Conservation (phyloP, 2,888 invertebrate species). For the Apeira syringaria region DNA sequence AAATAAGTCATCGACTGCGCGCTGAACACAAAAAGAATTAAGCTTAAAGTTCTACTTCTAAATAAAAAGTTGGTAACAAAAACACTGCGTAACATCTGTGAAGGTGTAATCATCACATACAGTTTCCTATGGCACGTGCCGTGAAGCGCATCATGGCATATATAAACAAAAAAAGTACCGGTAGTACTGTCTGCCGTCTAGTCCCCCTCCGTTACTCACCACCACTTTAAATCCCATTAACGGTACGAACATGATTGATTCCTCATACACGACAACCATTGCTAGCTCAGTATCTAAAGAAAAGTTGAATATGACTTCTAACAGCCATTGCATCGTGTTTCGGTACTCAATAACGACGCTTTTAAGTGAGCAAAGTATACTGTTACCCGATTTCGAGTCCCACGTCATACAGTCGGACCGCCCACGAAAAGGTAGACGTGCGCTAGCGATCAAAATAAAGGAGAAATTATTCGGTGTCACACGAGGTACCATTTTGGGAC, state of each 20-base stretch:
- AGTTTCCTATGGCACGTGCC: conserved; percentile 63
- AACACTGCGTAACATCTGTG: conserved; percentile 57
- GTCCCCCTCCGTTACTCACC: conserved; percentile 51
- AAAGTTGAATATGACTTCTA: conserved; percentile 28
- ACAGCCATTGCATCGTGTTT: conserved; percentile 57
- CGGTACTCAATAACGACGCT: conserved; percentile 32
- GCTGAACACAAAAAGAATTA: conserved; percentile 18
- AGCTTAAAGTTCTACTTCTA: conserved; percentile 18
- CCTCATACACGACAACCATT: conserved; percentile 42
- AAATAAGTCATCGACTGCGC: conserved; percentile 24
- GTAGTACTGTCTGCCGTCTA: conserved; percentile 35
- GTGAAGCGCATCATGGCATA: conserved; percentile 44
- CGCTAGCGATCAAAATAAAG: conserved; percentile 52
- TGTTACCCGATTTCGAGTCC: conserved; percentile 65
- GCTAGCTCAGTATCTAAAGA: conserved; percentile 26
- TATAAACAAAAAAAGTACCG: conserved; percentile 58
- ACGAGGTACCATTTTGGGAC: conserved; percentile 49
- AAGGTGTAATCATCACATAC: conserved; percentile 55
- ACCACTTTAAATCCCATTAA: conserved; percentile 37
- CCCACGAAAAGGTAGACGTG: conserved; percentile 74
- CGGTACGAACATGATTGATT: conserved; percentile 19
- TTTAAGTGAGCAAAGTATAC: conserved; percentile 47
- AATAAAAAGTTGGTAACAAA: conserved; percentile 34
- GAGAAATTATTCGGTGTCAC: conserved; percentile 56
- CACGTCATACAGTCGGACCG: conserved; percentile 76